A percentile compares a stretch with the other conserved stretches of the same genome.
phyloP scores from a whole-genome alignment of 1,140 invertebrate species.

The Lepidurus packardi region DNA sequence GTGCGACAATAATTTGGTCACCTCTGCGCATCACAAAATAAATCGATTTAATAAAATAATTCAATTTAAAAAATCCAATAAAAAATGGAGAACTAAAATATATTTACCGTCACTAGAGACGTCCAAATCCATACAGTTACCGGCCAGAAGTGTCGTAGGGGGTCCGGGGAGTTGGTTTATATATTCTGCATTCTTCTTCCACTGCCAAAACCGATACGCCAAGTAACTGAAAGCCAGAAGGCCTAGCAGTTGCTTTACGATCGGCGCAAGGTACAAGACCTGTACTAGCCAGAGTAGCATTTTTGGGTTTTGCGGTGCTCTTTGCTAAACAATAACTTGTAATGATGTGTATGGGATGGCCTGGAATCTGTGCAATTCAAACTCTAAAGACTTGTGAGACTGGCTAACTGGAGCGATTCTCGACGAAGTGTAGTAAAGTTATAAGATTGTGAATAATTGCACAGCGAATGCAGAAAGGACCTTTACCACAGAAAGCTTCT shows the following conservation, averaged over 20 bases:
- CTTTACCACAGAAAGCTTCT: constrained; percentile 18
- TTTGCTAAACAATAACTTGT: not conserved
- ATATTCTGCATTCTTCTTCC: constrained; percentile 19
- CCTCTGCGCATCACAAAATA: not conserved
- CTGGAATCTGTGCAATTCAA: not conserved
- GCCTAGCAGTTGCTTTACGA: constrained; percentile 9
- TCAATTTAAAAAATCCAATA: not conserved
- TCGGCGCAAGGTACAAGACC: not conserved
- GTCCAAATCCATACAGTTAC: constrained; percentile 48
- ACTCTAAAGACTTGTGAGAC: not conserved
- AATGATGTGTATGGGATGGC: not conserved
- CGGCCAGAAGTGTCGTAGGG: constrained; percentile 50
- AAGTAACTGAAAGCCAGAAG: not conserved
- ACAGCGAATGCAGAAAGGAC: constrained; percentile 12
- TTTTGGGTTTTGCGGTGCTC: not conserved
- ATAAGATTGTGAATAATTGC: not conserved
- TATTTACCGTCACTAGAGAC: constrained; percentile 35
- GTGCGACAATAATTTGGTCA: constrained; percentile 10
- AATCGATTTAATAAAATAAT: not conserved
- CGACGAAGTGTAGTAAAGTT: not conserved
- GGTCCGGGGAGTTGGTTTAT: constrained; percentile 50
- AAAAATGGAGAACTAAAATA: not conserved
- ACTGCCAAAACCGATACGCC: not conserved
- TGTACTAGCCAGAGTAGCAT: constrained; percentile 6
- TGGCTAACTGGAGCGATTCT: not conserved